Evolutionary conservation across 2,888 invertebrate genomes (phyloP).

Genomic region (Apantesis nais): DNA sequence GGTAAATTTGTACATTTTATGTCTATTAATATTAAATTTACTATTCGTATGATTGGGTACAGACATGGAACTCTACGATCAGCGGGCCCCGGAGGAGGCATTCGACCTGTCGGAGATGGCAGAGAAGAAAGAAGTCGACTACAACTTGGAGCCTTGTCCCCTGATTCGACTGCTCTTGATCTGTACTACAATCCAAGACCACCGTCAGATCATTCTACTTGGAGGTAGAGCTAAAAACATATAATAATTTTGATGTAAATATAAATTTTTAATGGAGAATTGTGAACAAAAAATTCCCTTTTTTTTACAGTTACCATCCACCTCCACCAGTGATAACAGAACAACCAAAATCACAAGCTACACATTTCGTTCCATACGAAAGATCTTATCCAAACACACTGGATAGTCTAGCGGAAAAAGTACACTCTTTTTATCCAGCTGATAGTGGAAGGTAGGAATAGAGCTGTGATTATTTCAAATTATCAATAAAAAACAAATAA

Average conservation of each 20-base stretch:
- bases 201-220: constrained; percentile 85
- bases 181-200: constrained; percentile 93
- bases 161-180: constrained; percentile 89
- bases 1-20: background rate
- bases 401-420: constrained; percentile 96
- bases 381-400: constrained; percentile 94
- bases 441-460: constrained; percentile 69
- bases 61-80: constrained; percentile 81
- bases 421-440: constrained; percentile 92
- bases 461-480: background rate
- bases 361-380: constrained; percentile 95
- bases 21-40: constrained; percentile 8
- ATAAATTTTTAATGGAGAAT: background rate
- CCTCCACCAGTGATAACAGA: constrained; percentile 96
- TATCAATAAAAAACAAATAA: background rate
- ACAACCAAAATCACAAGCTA: constrained; percentile 92
- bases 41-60: constrained; percentile 26
- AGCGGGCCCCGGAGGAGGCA: constrained; percentile 80
- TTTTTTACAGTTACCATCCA: constrained; percentile 87
- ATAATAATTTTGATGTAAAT: too few species aligned
- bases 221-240: constrained; percentile 72
- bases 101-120: constrained; percentile 90
- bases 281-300: background rate
- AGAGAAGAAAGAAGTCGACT: constrained; percentile 92
- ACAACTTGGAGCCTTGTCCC: constrained; percentile 89